Evolutionary conservation across 2,113 vertebrate genomes (phyloP).

Genomic region (Osmerus mordax): DNA sequence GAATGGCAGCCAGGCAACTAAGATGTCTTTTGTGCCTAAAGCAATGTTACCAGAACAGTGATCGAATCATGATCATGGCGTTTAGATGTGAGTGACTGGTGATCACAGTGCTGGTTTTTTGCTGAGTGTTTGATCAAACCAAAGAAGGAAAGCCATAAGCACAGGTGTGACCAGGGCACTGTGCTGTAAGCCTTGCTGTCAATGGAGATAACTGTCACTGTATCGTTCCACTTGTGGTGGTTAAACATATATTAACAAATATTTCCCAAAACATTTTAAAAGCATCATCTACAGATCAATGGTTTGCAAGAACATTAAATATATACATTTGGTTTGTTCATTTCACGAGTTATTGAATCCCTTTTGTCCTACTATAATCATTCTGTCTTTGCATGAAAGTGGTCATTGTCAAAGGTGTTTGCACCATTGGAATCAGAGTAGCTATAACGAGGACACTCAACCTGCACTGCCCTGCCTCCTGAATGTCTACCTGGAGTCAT

Average conservation of each 20-base stretch:
- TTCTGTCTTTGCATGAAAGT: constrained; percentile 18
- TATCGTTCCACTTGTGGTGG: not conserved
- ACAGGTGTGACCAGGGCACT: constrained; percentile 21
- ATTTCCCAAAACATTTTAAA: not conserved
- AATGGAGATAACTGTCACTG: not conserved
- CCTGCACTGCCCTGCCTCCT: not conserved
- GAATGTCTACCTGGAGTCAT: not conserved
- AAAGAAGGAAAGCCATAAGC: constrained; percentile 72
- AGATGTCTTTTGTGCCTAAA: constrained; percentile 21
- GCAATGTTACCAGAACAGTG: constrained; percentile 13
- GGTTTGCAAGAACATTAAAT: no score
- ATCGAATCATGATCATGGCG: constrained; percentile 12
- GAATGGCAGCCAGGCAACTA: constrained; percentile 22
- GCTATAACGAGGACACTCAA: not conserved
- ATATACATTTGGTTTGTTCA: no score
- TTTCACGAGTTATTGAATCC: not conserved
- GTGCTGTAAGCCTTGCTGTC: constrained; percentile 21
- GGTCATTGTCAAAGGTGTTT: constrained; percentile 23
- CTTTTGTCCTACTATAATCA: constrained; percentile 4
- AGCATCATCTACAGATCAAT: no score
- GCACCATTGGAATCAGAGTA: not conserved
- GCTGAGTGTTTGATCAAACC: constrained; percentile 40
- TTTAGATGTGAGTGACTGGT: constrained; percentile 16
- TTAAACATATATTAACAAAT: not conserved
- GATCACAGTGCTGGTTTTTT: constrained; percentile 16